Percentiles rank a stretch among this genome's conserved stretches.
Conservation (phyloP, 2,888 invertebrate genomes). For the Tipula helvola region DNA sequence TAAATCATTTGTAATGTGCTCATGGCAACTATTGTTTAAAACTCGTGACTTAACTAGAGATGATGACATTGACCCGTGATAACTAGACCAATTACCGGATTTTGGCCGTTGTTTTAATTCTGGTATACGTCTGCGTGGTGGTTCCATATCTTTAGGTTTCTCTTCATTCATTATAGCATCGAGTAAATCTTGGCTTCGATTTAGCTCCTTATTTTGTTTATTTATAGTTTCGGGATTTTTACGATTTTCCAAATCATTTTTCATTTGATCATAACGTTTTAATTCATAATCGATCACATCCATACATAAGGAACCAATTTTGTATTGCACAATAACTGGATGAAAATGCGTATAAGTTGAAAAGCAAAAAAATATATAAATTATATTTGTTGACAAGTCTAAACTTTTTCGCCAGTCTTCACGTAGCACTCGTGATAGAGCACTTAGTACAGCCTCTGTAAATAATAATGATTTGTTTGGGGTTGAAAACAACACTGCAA, state of each 20-base stretch:
- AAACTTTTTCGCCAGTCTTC: slow-evolving; percentile 97
- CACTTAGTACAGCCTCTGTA: slow-evolving; percentile 84
- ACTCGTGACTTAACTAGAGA: slow-evolving; percentile 44
- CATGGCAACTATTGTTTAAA: slow-evolving; percentile 57
- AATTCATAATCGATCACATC: slow-evolving; percentile 93
- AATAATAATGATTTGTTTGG: slow-evolving; percentile 23
- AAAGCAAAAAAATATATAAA: slow-evolving; percentile 94
- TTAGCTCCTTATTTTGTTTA: slow-evolving; percentile 24
- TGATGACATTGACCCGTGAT: slow-evolving; percentile 35
- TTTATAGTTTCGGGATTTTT: slow-evolving; percentile 30
- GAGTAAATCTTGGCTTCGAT: slow-evolving; percentile 27
- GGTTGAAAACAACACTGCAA: too few relatives aligned
- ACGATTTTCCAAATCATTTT: slow-evolving; percentile 52
- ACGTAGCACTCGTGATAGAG: slow-evolving; percentile 83
- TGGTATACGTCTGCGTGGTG: slow-evolving; percentile 56
- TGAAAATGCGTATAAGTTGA: slow-evolving; percentile 94
- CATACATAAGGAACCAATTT: slow-evolving; percentile 95
- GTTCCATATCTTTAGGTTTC: slow-evolving; percentile 42
- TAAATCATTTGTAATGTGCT: slow-evolving; percentile 37
- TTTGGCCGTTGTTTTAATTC: slow-evolving; percentile 62
- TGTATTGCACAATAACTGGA: slow-evolving; percentile 85
- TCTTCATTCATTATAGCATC: slow-evolving; percentile 36
- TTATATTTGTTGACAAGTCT: slow-evolving; percentile 91
- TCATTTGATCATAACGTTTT: slow-evolving; percentile 87
- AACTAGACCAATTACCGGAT: slow-evolving; percentile 53